A percentile compares a stretch with the other conserved stretches of the same genome.
Conservation (phyloP, 2,113 vertebrate species). For the Triplophysa siluroides region DNA sequence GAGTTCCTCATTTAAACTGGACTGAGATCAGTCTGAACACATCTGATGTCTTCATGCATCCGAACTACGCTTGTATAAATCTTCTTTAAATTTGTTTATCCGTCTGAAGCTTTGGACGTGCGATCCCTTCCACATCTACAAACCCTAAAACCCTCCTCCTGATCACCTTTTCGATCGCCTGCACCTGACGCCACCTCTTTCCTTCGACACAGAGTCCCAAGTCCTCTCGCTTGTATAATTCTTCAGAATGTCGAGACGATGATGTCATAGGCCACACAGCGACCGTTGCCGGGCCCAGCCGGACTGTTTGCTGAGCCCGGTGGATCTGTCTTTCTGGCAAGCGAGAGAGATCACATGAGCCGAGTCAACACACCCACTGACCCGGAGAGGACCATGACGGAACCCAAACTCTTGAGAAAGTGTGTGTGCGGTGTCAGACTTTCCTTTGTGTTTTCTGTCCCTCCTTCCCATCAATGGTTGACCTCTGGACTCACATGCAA, state of each 20-base stretch:
- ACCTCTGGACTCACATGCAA: slow-evolving; percentile 44
- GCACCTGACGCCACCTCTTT: background rate
- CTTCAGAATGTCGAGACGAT: slow-evolving; percentile 11
- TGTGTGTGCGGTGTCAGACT: background rate
- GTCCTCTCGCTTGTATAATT: slow-evolving; percentile 40
- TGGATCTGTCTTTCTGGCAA: slow-evolving; percentile 3
- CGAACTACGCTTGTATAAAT: background rate
- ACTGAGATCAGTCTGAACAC: slow-evolving; percentile 3
- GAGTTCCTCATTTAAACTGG: slow-evolving; percentile 25
- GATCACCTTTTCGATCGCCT: background rate
- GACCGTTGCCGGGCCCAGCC: slow-evolving; percentile 26
- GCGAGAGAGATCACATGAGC: slow-evolving; percentile 27
- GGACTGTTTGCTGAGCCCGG: slow-evolving; percentile 25
- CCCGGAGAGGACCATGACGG: background rate
- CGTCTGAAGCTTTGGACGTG: background rate
- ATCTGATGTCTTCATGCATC: slow-evolving; percentile 23
- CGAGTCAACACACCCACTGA: slow-evolving; percentile 23
- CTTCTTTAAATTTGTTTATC: slow-evolving; percentile 11
- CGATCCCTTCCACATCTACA: background rate
- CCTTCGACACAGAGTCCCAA: slow-evolving; percentile 28
- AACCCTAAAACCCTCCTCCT: background rate
- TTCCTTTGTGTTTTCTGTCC: slow-evolving; percentile 22
- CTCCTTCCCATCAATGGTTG: background rate
- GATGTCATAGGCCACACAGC: slow-evolving; percentile 39
- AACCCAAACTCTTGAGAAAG: background rate